Evolutionary conservation across 2,113 vertebrate species (phyloP).

Genomic region (Callospermophilus lateralis): DNA sequence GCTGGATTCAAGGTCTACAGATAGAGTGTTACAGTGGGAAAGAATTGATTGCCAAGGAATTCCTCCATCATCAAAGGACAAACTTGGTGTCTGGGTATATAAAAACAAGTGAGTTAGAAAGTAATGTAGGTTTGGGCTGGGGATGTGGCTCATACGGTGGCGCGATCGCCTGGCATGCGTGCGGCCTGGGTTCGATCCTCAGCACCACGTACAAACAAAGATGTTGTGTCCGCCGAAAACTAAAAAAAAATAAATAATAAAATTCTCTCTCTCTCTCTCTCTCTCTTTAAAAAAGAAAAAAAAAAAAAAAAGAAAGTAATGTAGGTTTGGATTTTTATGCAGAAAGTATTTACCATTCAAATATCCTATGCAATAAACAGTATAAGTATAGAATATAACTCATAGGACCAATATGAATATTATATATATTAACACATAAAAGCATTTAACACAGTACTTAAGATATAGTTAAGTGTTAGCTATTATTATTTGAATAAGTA

Average conservation of each 20-base stretch:
- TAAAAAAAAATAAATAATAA: no score
- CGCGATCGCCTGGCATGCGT: no score
- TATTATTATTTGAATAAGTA: constrained; percentile 17
- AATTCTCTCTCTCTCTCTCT: no score
- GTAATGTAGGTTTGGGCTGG: background rate
- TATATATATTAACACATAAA: constrained; percentile 26
- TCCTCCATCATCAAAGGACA: constrained; percentile 97
- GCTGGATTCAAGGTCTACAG: constrained; percentile 90
- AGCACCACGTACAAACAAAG: no score
- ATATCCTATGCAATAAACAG: background rate
- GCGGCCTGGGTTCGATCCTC: no score
- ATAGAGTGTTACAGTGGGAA: constrained; percentile 93
- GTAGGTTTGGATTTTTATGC: background rate
- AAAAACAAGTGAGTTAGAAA: constrained; percentile 93
- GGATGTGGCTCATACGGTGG: no score
- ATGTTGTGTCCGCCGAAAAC: no score
- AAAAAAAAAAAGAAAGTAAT: no score
- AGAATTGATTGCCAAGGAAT: constrained; percentile 95
- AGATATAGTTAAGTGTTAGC: background rate
- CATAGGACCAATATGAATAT: background rate
- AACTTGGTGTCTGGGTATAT: constrained; percentile 97
- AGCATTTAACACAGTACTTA: background rate
- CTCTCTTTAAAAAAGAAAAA: no score
- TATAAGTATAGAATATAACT: background rate
- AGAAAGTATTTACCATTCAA: background rate